Percentiles rank a stretch among this genome's conserved stretches.
These are phyloP conservation scores for Caenorhabditis virilis DNA, from an alignment of 2,888 invertebrate species.

Conservation along the genomic window DNA sequence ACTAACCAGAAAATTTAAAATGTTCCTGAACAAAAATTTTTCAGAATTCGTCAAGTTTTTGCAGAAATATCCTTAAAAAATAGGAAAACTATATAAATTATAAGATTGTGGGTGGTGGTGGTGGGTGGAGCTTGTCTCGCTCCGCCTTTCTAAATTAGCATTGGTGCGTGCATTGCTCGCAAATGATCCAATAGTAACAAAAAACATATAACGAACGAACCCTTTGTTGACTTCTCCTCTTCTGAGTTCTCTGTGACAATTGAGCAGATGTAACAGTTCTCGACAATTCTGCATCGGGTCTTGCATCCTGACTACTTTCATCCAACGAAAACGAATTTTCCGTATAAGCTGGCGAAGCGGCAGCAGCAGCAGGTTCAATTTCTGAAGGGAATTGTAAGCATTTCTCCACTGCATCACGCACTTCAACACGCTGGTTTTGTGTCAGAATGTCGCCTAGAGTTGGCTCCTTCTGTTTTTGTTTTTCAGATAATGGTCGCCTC, in stretches of 20 bases:
- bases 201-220: too few species aligned
- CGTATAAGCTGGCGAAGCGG: constrained; percentile 30
- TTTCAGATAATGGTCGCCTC: constrained; percentile 40
- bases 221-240: too few species aligned
- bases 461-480: constrained; percentile 17
- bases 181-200: too few species aligned
- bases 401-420: constrained; percentile 18
- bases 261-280: too few species aligned
- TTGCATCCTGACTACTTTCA: constrained; percentile 32
- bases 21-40: too few species aligned
- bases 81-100: too few species aligned
- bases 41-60: too few species aligned
- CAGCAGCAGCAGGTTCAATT: constrained; percentile 39
- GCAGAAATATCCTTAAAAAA: too few species aligned
- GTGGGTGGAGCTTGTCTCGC: background rate
- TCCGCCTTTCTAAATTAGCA: constrained; percentile 4
- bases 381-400: constrained; percentile 20
- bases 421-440: constrained; percentile 10
- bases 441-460: constrained; percentile 5
- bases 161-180: too few species aligned
- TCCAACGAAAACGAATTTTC: constrained; percentile 34
- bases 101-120: background rate
- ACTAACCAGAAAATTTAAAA: too few species aligned
- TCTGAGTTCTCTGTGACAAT: too few species aligned
- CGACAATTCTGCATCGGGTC: too few species aligned